Percentiles rank a stretch among this genome's conserved stretches.
Evolutionary conservation across 2,888 invertebrate species (phyloP).

Genomic region (Andrena praecox): DNA sequence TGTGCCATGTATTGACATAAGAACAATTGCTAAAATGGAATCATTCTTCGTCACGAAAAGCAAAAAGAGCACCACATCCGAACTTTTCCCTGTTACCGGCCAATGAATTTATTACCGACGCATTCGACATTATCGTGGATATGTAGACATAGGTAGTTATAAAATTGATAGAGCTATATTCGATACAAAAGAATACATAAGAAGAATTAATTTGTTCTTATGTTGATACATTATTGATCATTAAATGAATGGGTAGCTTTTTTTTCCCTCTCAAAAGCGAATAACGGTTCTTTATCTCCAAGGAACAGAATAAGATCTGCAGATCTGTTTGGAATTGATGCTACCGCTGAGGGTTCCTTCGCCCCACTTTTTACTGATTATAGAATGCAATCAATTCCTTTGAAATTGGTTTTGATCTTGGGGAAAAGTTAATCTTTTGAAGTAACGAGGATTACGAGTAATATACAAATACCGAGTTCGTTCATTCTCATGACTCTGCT

Average conservation of each 20-base stretch:
- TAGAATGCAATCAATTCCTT: slow-evolving; percentile 52
- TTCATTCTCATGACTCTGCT: slow-evolving; percentile 85
- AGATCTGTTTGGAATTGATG: slow-evolving; percentile 54
- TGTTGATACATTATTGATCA: slow-evolving; percentile 67
- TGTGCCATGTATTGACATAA: slow-evolving; percentile 66
- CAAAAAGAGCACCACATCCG: not conserved
- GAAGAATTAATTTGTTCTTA: slow-evolving; percentile 64
- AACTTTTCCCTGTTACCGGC: not conserved
- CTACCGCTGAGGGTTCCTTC: slow-evolving; percentile 54
- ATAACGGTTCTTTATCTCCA: slow-evolving; percentile 56
- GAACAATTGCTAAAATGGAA: slow-evolving; percentile 51
- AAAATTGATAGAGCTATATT: not conserved
- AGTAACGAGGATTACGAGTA: slow-evolving; percentile 85
- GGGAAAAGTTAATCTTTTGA: slow-evolving; percentile 81
- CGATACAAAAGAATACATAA: not conserved
- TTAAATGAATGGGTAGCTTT: slow-evolving; percentile 60
- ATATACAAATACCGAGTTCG: slow-evolving; percentile 85
- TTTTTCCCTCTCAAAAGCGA: slow-evolving; percentile 37
- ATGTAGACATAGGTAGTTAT: not conserved
- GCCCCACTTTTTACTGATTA: slow-evolving; percentile 37
- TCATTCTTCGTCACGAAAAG: slow-evolving; percentile 7
- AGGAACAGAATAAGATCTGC: slow-evolving; percentile 56
- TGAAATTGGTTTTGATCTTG: slow-evolving; percentile 70
- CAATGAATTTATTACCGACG: not conserved
- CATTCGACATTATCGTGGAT: not conserved